Base-by-base conservation (phyloP, 2,888 invertebrate genomes). In the Parnassius orleans region DNA sequence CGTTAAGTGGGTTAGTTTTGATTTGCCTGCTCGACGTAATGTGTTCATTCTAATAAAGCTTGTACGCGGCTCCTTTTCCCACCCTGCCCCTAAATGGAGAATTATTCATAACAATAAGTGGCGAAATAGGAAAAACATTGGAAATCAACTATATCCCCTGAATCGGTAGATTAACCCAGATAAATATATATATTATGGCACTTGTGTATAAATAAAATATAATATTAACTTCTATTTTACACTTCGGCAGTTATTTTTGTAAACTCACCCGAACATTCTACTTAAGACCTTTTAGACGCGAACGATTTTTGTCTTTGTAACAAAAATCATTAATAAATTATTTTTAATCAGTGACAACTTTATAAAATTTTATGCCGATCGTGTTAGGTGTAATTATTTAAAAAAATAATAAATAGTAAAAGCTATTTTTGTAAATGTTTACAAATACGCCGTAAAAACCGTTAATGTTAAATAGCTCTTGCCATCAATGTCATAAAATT, bases 181-280 rank as follows among this genome's bases (percentile, higher is more conserved):
- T 69, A 79, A 84, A 80, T 74, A 75, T 72, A 72, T 78, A 73
- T 72, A 77, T 78, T 89, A 89, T 90, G 89, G 89, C 89, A 90
- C 89, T 83, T 86, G 81, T 81, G 79, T 79, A 80, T 81, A 80
- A 78, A 78, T 80, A 80, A 77, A 73, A 76, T 81, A 80, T 81
- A 79, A 81, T 69, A 58, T 66, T 69, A 72, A 80, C 76, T 75
- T 78, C 74, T 79, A 72, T 80, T 81, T 77, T 80, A 81, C 80
- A 82, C 77, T 76, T 77, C 71, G 77, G 72, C 74, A 74, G 72
- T 72, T 70, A 76, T 72, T 67, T 69, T 67, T 61, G 69, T 73
- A 78, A 77, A 78, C 68, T 75, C 73, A 75, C 68, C 15, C 24
- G 15, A 58, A 46, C 15, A 11, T 57, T 53, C 24, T 19, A 51